Conservation (phyloP, 1,140 invertebrate genomes). For the Lasioglossum albipes region DNA sequence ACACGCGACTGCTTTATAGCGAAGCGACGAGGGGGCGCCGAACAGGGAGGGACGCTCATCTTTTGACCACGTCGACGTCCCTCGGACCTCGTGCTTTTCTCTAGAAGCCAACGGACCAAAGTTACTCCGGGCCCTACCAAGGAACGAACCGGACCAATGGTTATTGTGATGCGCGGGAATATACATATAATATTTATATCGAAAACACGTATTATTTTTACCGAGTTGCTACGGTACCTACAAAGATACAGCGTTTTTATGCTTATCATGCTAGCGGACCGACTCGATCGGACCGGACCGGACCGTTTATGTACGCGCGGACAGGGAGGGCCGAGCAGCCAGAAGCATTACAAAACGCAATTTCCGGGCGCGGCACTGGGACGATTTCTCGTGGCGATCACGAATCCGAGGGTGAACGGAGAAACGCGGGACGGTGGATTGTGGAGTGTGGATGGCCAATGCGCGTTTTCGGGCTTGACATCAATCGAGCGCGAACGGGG, state of each 20-base stretch:
- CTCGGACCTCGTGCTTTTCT: constrained; percentile 11
- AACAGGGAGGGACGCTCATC: constrained; percentile 56
- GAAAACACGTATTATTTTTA: constrained; percentile 69
- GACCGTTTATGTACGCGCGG: too few relatives aligned
- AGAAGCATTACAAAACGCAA: constrained; percentile 70
- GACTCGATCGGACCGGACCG: too few relatives aligned
- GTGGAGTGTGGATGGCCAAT: constrained; percentile 29
- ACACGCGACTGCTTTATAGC: constrained; percentile 75
- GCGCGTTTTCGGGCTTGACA: constrained; percentile 50
- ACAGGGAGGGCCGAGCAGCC: background rate
- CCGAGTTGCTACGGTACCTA: constrained; percentile 45
- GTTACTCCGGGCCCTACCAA: constrained; percentile 40
- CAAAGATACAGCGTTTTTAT: constrained; percentile 60
- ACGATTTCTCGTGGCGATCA: constrained; percentile 47
- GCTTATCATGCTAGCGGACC: constrained; percentile 41
- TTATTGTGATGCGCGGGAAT: constrained; percentile 67
- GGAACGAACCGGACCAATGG: constrained; percentile 3
- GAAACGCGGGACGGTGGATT: background rate
- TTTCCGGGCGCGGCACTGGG: constrained; percentile 61
- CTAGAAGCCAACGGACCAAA: constrained; percentile 54
- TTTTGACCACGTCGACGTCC: constrained; percentile 61
- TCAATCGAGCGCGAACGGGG: constrained; percentile 53
- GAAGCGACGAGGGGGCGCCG: constrained; percentile 54
- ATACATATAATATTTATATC: constrained; percentile 63
- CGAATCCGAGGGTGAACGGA: constrained; percentile 6